Percentiles rank a stretch among this genome's conserved stretches.
phyloP scores from a whole-genome alignment of 1,140 invertebrate species.

The Radopholus similis region DNA sequence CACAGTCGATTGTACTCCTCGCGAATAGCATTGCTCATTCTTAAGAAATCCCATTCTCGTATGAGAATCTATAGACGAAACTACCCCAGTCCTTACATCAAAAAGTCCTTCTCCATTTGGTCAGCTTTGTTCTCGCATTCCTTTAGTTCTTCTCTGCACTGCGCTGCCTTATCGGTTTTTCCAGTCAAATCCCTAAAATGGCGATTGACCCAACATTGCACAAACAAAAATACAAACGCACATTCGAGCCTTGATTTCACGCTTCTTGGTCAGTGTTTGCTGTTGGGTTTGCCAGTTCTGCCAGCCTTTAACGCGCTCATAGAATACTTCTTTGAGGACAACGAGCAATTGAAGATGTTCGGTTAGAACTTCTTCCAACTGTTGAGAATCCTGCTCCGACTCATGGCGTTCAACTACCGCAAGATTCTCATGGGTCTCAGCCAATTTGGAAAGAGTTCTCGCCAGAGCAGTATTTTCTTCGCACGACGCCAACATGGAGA shows the following conservation, averaged over 20 bases:
- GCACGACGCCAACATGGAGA: slow-evolving; percentile 84
- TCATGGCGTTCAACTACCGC: slow-evolving; percentile 83
- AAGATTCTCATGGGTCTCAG: slow-evolving; percentile 68
- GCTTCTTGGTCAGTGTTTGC: slow-evolving; percentile 84
- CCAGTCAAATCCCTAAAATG: slow-evolving; percentile 74
- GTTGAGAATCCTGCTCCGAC: slow-evolving; percentile 87
- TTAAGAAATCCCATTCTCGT: slow-evolving; percentile 72
- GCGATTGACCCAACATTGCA: neutral
- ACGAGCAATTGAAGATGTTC: slow-evolving; percentile 80
- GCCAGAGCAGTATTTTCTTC: slow-evolving; percentile 91
- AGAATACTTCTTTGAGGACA: slow-evolving; percentile 78
- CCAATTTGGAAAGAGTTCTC: slow-evolving; percentile 69
- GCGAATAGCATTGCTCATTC: slow-evolving; percentile 90
- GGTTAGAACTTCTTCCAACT: slow-evolving; percentile 71
- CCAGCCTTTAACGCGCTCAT: slow-evolving; percentile 92
- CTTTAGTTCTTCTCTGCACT: slow-evolving; percentile 78
- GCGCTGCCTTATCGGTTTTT: slow-evolving; percentile 71
- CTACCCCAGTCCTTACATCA: slow-evolving; percentile 78
- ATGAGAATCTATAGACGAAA: neutral
- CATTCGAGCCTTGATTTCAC: slow-evolving; percentile 85
- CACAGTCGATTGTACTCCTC: slow-evolving; percentile 91
- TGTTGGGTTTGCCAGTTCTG: slow-evolving; percentile 96
- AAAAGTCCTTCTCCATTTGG: slow-evolving; percentile 73
- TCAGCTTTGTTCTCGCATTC: slow-evolving; percentile 93
- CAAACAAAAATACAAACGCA: neutral